Evolutionary conservation across 2,888 invertebrate species (phyloP), one percentile per base, ranked within the genome.

Genomic region (Lobophora halterata): DNA sequence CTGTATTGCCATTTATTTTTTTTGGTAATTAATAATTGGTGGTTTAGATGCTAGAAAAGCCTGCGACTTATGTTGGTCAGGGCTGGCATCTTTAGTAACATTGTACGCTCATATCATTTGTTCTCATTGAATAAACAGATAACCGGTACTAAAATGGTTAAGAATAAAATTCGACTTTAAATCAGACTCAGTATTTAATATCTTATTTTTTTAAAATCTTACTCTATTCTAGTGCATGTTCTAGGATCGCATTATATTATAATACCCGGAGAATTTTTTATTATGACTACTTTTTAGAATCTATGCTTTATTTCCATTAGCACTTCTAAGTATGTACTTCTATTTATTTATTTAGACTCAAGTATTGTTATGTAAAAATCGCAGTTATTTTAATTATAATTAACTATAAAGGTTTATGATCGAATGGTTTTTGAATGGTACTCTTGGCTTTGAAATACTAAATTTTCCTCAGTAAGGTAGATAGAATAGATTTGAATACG

Each of bases 371-470:
- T 30, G 30, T 24, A 36, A 32, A 37, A 28, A 6, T 29, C 31
- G 24, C 24, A 24, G 33, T 8, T 33, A 27, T 31, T 31, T 33
- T 41, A 23, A 31, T 31, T 35, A 33, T 33, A 32, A 37, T 25
- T 42, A 36, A 36, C 26, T 20, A 30, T 37, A 14, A 33, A 21
- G 36, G 21, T 45, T 24, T 26, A 27, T 12, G 21, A 42, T 43
- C 36, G 52, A 49, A 41, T 48, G 48, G 52, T 52, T 51, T 39
- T 56, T 55, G 52, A 40, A 54, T 49, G 60, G 58, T 55, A 51
- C 37, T 55, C 61, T 69, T 62, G 58, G 79, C 79, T 82, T 78
- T 58, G 61, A 59, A 69, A 61, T 66, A 75, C 71, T 72, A 68
- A 74, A 65, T 67, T 64, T 58, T 56, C 46, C 65, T 65, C 55